phyloP scores from a whole-genome alignment of 2,113 vertebrate species.

The Passer domesticus region DNA sequence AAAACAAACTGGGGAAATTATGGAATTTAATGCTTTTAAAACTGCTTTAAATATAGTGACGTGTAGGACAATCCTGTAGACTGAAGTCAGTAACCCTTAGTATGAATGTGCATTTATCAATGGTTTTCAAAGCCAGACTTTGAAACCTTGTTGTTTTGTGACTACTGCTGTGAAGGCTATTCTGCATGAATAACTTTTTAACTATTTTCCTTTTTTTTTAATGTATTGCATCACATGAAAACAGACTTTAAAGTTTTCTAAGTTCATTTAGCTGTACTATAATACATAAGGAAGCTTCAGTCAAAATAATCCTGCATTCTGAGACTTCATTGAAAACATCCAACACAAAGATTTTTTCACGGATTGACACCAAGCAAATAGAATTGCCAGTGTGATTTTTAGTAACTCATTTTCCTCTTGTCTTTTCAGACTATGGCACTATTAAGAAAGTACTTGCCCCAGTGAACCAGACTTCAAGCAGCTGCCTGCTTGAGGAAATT shows the following conservation, averaged over 20 bases:
- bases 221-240: neutral
- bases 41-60: neutral
- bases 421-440: conserved; percentile 89
- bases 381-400: neutral
- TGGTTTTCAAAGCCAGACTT: neutral
- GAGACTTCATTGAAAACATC: neutral
- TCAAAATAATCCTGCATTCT: neutral
- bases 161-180: neutral
- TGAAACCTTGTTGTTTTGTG: neutral
- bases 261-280: neutral
- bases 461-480: conserved; percentile 82
- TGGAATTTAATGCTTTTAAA: neutral
- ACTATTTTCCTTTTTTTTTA: neutral
- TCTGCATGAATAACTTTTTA: neutral
- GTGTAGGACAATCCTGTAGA: neutral
- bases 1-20: neutral
- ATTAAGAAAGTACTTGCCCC: conserved; percentile 95
- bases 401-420: neutral
- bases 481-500: conserved; percentile 94
- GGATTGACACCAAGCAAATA: neutral
- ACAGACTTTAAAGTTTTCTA: neutral
- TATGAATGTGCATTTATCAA: neutral
- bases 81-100: neutral
- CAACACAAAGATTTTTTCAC: neutral
- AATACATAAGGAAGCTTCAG: neutral